A percentile compares a stretch with the other conserved stretches of the same genome.
Conservation (phyloP, 1,140 invertebrate genomes). For the Hycleus cichorii region DNA sequence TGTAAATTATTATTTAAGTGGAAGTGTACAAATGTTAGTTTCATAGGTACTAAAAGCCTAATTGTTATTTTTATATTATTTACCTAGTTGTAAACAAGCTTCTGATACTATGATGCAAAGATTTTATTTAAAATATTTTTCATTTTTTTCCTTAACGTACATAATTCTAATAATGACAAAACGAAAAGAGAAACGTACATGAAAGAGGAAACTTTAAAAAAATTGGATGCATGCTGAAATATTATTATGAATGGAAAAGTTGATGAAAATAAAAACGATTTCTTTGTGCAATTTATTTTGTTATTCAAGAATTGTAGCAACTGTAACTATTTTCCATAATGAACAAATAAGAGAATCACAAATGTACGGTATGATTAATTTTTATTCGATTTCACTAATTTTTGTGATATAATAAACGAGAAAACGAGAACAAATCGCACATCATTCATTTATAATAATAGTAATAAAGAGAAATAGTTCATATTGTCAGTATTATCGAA, state of each 20-base stretch:
- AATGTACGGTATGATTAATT: not conserved
- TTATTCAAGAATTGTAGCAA: slow-evolving; percentile 8
- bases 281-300: slow-evolving; percentile 11
- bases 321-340: slow-evolving; percentile 12
- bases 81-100: slow-evolving; percentile 38
- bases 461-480: not conserved
- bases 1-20: slow-evolving; percentile 31
- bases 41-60: slow-evolving; percentile 38
- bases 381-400: not conserved
- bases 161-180: not conserved
- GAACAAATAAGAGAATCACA: not conserved
- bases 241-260: not conserved
- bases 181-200: not conserved
- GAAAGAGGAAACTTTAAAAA: not conserved
- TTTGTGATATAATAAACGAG: slow-evolving; percentile 7
- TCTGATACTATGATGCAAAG: slow-evolving; percentile 27
- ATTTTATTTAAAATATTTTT: slow-evolving; percentile 20
- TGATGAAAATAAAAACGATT: slow-evolving; percentile 8
- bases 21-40: slow-evolving; percentile 39
- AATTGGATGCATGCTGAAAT: not conserved
- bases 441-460: slow-evolving; percentile 7
- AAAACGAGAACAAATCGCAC: not conserved
- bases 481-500: slow-evolving; percentile 31
- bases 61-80: slow-evolving; percentile 44
- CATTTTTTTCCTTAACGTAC: slow-evolving; percentile 5